A percentile compares a stretch with the other conserved stretches of the same genome.
Evolutionary conservation across 2,888 invertebrate species (phyloP).

Genomic region (Nasonovia ribisnigri): DNA sequence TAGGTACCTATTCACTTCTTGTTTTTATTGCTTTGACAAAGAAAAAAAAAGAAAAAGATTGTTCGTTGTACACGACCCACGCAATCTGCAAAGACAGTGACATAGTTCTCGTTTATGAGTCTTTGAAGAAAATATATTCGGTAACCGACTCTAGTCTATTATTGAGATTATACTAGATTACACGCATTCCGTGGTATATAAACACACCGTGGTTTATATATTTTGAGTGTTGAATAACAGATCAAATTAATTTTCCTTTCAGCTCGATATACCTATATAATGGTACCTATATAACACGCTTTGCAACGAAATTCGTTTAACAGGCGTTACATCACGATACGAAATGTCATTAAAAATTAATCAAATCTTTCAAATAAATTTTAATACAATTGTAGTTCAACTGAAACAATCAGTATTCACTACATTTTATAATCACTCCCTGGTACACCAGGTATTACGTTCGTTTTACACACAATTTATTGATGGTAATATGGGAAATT

Average conservation of each 20-base stretch:
- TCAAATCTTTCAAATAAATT: slow-evolving; percentile 3
- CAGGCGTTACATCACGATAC: neutral
- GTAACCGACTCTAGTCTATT: neutral
- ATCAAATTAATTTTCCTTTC: slow-evolving; percentile 7
- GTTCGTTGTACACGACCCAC: neutral
- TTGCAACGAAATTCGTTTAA: neutral
- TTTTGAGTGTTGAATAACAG: slow-evolving; percentile 5
- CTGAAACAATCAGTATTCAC: neutral
- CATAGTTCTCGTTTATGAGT: slow-evolving; percentile 3
- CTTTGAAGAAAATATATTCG: neutral
- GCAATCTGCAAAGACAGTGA: slow-evolving; percentile 5
- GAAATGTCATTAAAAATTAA: slow-evolving; percentile 12
- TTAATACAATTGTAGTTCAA: neutral
- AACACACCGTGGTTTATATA: neutral
- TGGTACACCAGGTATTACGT: neutral
- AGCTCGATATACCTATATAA: neutral
- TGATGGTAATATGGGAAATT: neutral
- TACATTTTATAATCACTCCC: neutral
- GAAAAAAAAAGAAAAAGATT: neutral
- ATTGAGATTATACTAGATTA: slow-evolving; percentile 2
- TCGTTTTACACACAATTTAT: neutral
- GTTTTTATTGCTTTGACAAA: slow-evolving; percentile 7
- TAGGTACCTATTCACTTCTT: neutral
- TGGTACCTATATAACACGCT: neutral
- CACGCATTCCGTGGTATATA: neutral